Base-by-base conservation (phyloP, 2,797 vertebrate genomes). In the Chaetophractus vellerosus region DNA sequence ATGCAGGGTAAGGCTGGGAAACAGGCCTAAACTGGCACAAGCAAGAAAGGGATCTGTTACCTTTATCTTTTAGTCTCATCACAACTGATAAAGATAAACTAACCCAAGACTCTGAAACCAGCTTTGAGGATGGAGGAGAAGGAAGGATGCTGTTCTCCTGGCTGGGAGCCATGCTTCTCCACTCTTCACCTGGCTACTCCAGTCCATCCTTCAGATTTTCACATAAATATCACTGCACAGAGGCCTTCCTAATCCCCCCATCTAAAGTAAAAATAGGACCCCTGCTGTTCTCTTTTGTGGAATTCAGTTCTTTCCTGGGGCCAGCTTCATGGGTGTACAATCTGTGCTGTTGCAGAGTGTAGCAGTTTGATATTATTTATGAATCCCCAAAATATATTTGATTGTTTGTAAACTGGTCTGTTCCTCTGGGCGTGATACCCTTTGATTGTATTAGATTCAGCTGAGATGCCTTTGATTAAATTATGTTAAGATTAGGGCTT, bases 41-140 rank as follows among this genome's bases (percentile, higher is more conserved):
- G 41, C 5, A 69, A 85, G 81, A 93, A 48, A 95, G 14, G 68
- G 57, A 90, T 93, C 80, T 84, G 59, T 91, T 96, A 84, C 76
- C 45, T 93, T 76, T 84, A 75, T 94, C 82, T 87, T 88, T 96
- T 69, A 84, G 14, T 90, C 78, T 96, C 45, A 74, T 88, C 63
- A 78, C 76, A 72, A 9, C 9, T 52, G 89, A 82, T 52, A 57
- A 71, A 75, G 82, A 50, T 7, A 87, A 64, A 38, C 33, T 72
- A 50, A 24, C 38, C 23, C 21, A 71, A 59, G 33, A 57, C 61
- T 86, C 38, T 86, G 61, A 80, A 41, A 26, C 68, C 68, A 75
- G n/a, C 31, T 12, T 82, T 68, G 48, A 82, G 45, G 50, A 45
- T 19, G 52, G 61, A 87, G 28, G 45, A 55, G 38, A 82, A 57